Conservation (phyloP, 2,113 vertebrate genomes). For the Periophthalmodon schlosseri region DNA sequence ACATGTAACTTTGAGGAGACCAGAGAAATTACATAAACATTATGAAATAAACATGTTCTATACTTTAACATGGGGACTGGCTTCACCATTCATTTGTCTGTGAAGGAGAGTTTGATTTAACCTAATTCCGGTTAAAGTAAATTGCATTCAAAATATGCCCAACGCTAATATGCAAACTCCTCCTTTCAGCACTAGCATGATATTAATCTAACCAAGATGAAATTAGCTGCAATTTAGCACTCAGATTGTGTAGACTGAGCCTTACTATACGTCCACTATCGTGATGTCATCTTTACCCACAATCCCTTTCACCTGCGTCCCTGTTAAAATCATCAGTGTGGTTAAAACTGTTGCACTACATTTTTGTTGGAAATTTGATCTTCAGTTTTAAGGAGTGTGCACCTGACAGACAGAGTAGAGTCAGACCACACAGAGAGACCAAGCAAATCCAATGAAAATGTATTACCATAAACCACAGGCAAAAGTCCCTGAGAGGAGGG, state of each 20-base stretch:
- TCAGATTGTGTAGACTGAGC: conserved; percentile 8
- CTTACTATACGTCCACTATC: neutral
- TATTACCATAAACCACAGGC: conserved; percentile 71
- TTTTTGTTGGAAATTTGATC: conserved; percentile 42
- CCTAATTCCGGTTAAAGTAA: no score
- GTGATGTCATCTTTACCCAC: conserved; percentile 26
- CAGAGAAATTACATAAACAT: no score
- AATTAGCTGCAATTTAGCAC: neutral
- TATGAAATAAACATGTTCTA: no score
- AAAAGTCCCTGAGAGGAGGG: conserved; percentile 67
- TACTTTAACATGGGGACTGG: no score
- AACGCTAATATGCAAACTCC: no score
- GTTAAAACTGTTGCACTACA: conserved; percentile 21
- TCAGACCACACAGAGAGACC: conserved; percentile 66
- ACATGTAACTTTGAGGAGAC: no score
- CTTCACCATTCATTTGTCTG: no score
- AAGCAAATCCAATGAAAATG: conserved; percentile 51
- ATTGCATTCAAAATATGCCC: neutral
- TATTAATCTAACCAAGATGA: neutral
- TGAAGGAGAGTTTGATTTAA: no score
- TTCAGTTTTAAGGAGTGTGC: conserved; percentile 48
- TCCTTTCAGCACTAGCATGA: no score
- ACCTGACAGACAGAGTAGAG: conserved; percentile 42
- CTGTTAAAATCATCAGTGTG: neutral
- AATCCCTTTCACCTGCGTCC: conserved; percentile 11